phyloP scores from a whole-genome alignment of 2,888 invertebrate species.

The Machimus rusticus region DNA sequence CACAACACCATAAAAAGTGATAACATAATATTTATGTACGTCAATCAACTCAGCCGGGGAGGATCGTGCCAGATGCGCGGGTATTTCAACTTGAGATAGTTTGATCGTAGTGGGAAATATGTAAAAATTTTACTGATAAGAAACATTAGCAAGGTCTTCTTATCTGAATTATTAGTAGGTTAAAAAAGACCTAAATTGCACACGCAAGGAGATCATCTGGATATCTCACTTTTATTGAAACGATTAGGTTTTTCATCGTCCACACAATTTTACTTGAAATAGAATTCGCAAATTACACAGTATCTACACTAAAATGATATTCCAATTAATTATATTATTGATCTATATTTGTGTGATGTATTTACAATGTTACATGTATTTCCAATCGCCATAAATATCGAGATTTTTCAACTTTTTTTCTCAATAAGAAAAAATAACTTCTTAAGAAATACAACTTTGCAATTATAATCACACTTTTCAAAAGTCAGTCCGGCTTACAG shows the following conservation, averaged over 20 bases:
- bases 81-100: not conserved
- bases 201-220: not conserved
- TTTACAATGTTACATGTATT: not conserved
- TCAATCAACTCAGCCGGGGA: not conserved
- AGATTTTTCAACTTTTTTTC: not conserved
- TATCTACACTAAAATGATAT: not conserved
- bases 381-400: not conserved
- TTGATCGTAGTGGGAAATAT: constrained; percentile 8
- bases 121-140: not conserved
- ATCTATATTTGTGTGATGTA: not conserved
- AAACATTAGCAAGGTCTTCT: not conserved
- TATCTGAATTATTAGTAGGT: not conserved
- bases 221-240: not conserved
- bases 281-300: not conserved
- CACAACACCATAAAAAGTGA: not conserved
- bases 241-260: not conserved
- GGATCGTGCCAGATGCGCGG: constrained; percentile 19
- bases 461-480: not conserved
- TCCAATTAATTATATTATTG: not conserved
- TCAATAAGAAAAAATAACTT: not conserved
- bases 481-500: not conserved
- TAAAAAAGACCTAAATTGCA: not conserved
- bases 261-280: not conserved
- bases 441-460: not conserved
- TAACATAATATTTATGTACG: not conserved